phyloP scores from a whole-genome alignment of 1,140 invertebrate species.

The Bombus huntii region DNA sequence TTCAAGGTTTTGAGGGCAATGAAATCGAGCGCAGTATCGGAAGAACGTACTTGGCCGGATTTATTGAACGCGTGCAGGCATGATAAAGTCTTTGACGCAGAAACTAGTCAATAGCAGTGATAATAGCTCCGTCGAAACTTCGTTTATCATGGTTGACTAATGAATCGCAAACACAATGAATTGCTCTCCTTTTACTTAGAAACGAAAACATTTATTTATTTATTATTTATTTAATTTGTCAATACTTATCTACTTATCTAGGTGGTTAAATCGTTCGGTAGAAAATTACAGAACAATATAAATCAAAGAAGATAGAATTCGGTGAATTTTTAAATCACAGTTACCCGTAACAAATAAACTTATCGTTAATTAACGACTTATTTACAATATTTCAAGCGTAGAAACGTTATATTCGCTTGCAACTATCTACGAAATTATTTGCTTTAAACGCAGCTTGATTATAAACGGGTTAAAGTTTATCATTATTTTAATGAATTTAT shows the following conservation, averaged over 20 bases:
- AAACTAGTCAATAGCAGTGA: neutral
- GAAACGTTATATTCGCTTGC: neutral
- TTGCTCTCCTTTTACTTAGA: neutral
- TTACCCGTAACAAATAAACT: too few relatives aligned
- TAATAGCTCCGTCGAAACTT: neutral
- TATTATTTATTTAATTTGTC: neutral
- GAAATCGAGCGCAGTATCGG: slow-evolving; percentile 24
- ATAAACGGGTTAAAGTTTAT: neutral
- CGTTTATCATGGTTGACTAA: neutral
- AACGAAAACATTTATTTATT: neutral
- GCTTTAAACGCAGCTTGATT: neutral
- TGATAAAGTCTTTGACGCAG: neutral
- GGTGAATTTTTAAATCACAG: too few relatives aligned
- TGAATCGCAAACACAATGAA: neutral
- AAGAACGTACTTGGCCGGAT: slow-evolving; percentile 9
- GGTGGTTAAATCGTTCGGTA: too few relatives aligned
- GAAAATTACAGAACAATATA: too few relatives aligned
- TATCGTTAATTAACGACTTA: too few relatives aligned
- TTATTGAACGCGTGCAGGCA: neutral
- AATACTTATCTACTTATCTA: too few relatives aligned
- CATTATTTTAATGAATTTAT: neutral
- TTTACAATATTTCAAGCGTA: neutral
- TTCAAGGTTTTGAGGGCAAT: slow-evolving; percentile 48
- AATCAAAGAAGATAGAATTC: too few relatives aligned
- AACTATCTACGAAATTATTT: neutral